These are phyloP conservation scores for Istiophorus platypterus DNA, from an alignment of 2,113 vertebrate species.

Conservation along the genomic window DNA sequence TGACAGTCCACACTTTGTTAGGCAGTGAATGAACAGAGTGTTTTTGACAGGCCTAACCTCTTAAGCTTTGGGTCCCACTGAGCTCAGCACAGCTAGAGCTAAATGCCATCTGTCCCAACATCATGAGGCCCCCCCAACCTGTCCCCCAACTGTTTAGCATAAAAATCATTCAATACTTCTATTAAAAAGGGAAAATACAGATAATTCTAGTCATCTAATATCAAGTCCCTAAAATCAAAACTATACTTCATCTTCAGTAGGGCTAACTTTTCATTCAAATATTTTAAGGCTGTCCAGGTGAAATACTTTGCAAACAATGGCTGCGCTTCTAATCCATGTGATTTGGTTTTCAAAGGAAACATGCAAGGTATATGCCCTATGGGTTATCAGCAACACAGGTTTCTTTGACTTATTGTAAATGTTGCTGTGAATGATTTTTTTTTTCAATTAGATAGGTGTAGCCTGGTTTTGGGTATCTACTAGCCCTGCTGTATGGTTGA, in stretches of 20 bases:
- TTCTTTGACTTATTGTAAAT: constrained; percentile 19
- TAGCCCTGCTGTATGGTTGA: neutral
- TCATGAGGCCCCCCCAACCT: constrained; percentile 78
- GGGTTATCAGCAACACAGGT: constrained; percentile 19
- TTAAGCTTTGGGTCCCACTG: constrained; percentile 96
- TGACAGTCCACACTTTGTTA: constrained; percentile 93
- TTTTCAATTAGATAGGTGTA: neutral
- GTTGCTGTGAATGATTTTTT: neutral
- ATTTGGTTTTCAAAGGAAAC: constrained; percentile 30
- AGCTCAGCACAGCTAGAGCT: constrained; percentile 94
- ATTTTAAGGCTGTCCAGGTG: constrained; percentile 1
- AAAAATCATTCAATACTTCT: constrained; percentile 58
- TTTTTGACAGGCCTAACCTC: constrained; percentile 98
- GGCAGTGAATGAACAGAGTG: constrained; percentile 96
- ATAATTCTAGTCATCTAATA: constrained; percentile 18
- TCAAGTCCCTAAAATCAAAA: constrained; percentile 1
- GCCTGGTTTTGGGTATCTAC: neutral
- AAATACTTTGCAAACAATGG: constrained; percentile 28
- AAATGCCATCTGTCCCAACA: constrained; percentile 99
- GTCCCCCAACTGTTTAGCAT: constrained; percentile 70
- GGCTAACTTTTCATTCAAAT: constrained; percentile 11
- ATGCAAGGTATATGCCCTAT: neutral
- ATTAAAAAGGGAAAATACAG: constrained; percentile 50
- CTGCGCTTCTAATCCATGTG: constrained; percentile 29
- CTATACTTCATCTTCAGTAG: neutral